These are phyloP conservation scores for Drosophila emarginata DNA, from an alignment of 2,888 invertebrate species.

Conservation along the genomic window DNA sequence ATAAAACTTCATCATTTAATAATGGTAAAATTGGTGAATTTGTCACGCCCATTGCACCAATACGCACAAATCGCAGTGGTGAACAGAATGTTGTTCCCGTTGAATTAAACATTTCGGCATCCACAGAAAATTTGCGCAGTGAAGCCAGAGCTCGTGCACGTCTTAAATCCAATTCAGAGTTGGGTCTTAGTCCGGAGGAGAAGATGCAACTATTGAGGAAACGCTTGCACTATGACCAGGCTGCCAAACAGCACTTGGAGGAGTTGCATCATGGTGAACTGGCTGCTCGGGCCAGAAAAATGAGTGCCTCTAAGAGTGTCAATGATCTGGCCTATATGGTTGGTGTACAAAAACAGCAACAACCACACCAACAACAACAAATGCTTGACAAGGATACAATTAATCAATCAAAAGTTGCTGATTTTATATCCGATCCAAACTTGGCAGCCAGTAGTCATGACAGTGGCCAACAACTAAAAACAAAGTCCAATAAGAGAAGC, in stretches of 20 bases:
- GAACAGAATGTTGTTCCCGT: slow-evolving; percentile 14
- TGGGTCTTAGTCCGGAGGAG: slow-evolving; percentile 88
- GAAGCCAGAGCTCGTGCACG: slow-evolving; percentile 87
- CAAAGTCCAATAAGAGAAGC: slow-evolving; percentile 67
- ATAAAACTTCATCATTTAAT: slow-evolving; percentile 81
- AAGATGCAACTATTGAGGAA: slow-evolving; percentile 84
- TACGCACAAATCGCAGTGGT: slow-evolving; percentile 38
- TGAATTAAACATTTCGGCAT: slow-evolving; percentile 57
- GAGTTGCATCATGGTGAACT: slow-evolving; percentile 37
- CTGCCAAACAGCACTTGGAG: slow-evolving; percentile 42
- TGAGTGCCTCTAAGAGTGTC: slow-evolving; percentile 82
- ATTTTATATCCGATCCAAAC: slow-evolving; percentile 85
- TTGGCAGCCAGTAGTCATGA: slow-evolving; percentile 67
- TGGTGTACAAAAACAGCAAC: slow-evolving; percentile 56
- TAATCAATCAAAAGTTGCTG: slow-evolving; percentile 62
- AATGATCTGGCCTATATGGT: slow-evolving; percentile 80
- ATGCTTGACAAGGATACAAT: slow-evolving; percentile 50
- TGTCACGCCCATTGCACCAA: slow-evolving; percentile 45
- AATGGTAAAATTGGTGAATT: slow-evolving; percentile 55
- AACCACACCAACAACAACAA: slow-evolving; percentile 38
- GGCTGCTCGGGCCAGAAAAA: slow-evolving; percentile 78
- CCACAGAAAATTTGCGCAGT: slow-evolving; percentile 85
- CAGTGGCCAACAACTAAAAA: slow-evolving; percentile 53
- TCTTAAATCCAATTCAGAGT: slow-evolving; percentile 88
- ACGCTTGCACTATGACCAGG: slow-evolving; percentile 77